Evolutionary conservation across 2,797 vertebrate genomes (phyloP), one percentile per base, ranked within the genome.

Genomic region (Sylvia borin): DNA sequence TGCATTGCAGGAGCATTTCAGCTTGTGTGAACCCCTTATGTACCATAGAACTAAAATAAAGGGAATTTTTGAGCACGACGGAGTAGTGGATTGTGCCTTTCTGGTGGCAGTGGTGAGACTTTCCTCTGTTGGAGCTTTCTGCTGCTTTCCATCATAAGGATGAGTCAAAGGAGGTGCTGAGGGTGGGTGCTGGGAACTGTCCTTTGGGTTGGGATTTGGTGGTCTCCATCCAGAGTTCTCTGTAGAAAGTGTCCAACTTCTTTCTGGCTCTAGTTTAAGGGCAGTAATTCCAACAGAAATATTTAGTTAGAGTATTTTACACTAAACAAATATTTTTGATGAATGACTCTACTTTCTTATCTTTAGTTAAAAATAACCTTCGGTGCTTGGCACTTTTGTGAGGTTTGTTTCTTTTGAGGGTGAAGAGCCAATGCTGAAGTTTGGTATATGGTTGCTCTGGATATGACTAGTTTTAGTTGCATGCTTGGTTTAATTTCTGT

Each of bases 21-120:
- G 32, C 26, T 61, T 21, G 9, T 60, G 22, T 19, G 67, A 48
- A 72, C 38, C 29, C 22, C 31, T 36, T 40, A 1, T 12, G 42
- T 89, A 45, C 66, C 31, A 7, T 0, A 38, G 71, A 87, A 61
- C 17, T 2, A 7, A 45, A 27, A 42, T 54, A 40, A 47, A 47
- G 50, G 61, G 29, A 61, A 11, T 10, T 74, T 58, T 7, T 78
- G 75, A 60, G 36, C 0, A 1, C 0, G 0, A 43, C 32, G 40
- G 31, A 58, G 25, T 34, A 48, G 54, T 53, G 2, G 5, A 3
- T 87, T 58, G 6, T 31, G n/a, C 24, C 26, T 64, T 74, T n/a
- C 14, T 16, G 1, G 3, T 50, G 10, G 26, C 2, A 1, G 2
- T 31, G 25, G 32, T 5, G 5, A 42, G 17, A 2, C 42, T 65